These are phyloP conservation scores for Plebejus argus DNA, from an alignment of 2,888 invertebrate species.

Conservation along the genomic window DNA sequence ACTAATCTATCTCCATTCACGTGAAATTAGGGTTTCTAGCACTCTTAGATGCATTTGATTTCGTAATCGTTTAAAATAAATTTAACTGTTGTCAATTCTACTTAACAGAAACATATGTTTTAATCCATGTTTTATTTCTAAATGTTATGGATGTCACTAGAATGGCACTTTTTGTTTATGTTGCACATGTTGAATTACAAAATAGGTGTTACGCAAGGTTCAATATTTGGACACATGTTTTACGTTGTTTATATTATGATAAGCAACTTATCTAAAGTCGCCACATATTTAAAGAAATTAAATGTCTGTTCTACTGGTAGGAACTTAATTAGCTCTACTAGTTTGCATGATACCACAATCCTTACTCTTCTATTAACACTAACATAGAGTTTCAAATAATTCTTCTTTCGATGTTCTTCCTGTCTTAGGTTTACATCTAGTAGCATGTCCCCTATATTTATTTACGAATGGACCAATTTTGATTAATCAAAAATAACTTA, in stretches of 20 bases:
- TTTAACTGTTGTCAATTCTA: not conserved
- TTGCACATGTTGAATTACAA: conserved; percentile 16
- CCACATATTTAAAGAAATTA: not conserved
- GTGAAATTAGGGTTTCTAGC: not conserved
- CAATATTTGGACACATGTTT: not conserved
- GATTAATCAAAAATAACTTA: conserved; percentile 35
- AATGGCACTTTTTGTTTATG: not conserved
- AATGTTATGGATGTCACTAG: not conserved
- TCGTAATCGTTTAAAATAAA: not conserved
- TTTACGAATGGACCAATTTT: conserved; percentile 44
- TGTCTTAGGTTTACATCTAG: not conserved
- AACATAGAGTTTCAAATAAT: not conserved
- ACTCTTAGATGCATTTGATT: not conserved
- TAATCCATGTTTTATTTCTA: not conserved
- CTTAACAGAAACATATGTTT: not conserved
- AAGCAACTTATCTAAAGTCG: not conserved
- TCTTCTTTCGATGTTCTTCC: not conserved
- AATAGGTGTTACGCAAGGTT: not conserved
- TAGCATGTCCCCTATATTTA: conserved; percentile 31
- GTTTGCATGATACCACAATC: not conserved
- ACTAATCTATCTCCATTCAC: not conserved
- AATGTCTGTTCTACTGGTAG: not conserved
- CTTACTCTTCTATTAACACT: not conserved
- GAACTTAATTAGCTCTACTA: not conserved
- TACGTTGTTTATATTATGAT: not conserved